A percentile compares a stretch with the other conserved stretches of the same genome.
These are phyloP conservation scores for Huso huso DNA, from an alignment of 2,797 vertebrate species.

Conservation along the genomic window DNA sequence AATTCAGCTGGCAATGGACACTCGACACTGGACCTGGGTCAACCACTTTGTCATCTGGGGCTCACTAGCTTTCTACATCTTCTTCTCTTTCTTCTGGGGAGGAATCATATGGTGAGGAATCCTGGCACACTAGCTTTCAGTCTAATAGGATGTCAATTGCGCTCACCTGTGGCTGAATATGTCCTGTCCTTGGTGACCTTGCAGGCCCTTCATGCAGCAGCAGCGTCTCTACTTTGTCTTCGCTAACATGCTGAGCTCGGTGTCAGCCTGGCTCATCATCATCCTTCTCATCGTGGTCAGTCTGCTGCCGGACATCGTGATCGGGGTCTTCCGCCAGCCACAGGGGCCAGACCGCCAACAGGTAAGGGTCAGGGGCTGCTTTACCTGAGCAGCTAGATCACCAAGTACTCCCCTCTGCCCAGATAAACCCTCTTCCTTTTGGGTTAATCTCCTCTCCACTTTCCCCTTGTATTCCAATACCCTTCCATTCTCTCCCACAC, in stretches of 20 bases:
- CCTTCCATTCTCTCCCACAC: conserved; percentile 12
- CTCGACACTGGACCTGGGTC: conserved; percentile 95
- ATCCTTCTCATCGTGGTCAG: conserved; percentile 88
- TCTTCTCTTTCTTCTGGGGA: conserved; percentile 98
- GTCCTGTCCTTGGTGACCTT: conserved; percentile 10
- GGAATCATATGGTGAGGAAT: conserved; percentile 65
- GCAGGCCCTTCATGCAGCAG: conserved; percentile 91
- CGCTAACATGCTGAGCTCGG: conserved; percentile 87
- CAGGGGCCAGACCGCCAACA: conserved; percentile 62
- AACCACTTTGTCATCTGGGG: conserved; percentile 99
- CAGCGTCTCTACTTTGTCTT: conserved; percentile 97
- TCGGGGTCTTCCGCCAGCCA: conserved; percentile 73
- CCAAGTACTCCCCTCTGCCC: neutral
- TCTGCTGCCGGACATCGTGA: conserved; percentile 87
- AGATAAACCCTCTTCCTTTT: neutral
- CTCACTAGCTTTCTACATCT: conserved; percentile 88
- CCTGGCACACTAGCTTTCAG: too few species aligned
- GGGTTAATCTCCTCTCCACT: neutral
- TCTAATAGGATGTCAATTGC: too few species aligned
- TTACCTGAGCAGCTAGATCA: too few species aligned
- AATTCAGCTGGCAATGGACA: conserved; percentile 86
- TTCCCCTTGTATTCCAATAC: neutral
- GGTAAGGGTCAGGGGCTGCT: conserved; percentile 56
- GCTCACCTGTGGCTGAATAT: too few species aligned
- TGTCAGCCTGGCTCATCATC: conserved; percentile 88